Evolutionary conservation across 2,797 vertebrate genomes (phyloP), one percentile per base, ranked within the genome.

Genomic region (Muraenolepis orangiensis): DNA sequence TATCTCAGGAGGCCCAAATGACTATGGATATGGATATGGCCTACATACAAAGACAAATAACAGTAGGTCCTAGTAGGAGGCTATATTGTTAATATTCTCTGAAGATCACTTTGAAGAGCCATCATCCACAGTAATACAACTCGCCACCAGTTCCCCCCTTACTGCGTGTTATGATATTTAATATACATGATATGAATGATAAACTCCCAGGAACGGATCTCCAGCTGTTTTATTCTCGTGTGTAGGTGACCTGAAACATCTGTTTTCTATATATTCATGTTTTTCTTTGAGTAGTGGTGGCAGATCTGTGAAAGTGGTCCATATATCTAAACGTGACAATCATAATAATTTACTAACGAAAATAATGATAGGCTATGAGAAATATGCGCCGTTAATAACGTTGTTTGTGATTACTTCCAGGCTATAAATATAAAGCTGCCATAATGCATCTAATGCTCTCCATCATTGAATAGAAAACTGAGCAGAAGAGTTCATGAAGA

Each of bases 211-310:
- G 20, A 30, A 68, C 66, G 31, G 6, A n/a, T 34, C 18, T 34
- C 31, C 68, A 31, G 34, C 30, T 26, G 69, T 70, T 74, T 71
- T 66, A 70, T 78, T 76, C 38, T 74, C 0, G 71, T 29, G 69
- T 81, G 82, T 86, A 89, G 81, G 88, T 90, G 90, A 91, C 76
- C 13, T 73, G 85, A 90, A 85, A 91, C 87, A 87, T 89, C 87
- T 90, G 88, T 85, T 86, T 78, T 81, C 76, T 57, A 57, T 57
- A 57, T 57, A 57, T 57, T 69, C 14, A 74, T 42, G 81, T 82
- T 78, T 77, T 84, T 77, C 74, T n/a, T 74, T n/a, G n/a, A n/a
- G n/a, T n/a, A n/a, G n/a, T n/a, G n/a, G n/a, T n/a, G n/a, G n/a
- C n/a, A n/a, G n/a, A n/a, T n/a, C n/a, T n/a, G n/a, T n/a, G n/a